These are phyloP conservation scores for Agrotis segetum DNA, from an alignment of 2,888 invertebrate genomes.

Conservation along the genomic window DNA sequence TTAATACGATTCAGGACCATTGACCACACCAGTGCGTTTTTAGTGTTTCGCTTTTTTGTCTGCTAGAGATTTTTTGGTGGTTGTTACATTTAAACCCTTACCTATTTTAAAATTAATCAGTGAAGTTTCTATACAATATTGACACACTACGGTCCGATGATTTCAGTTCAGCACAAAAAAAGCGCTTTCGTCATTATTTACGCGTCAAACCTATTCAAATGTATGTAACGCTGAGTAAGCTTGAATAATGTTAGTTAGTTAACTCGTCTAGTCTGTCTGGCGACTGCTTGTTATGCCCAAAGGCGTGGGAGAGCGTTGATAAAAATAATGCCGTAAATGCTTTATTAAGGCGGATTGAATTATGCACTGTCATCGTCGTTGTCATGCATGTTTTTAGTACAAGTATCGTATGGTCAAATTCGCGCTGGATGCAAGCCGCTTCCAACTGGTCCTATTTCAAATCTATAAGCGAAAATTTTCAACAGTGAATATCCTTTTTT, in stretches of 20 bases:
- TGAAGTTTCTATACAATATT: background rate
- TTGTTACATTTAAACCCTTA: too few species aligned
- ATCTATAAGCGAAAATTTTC: too few species aligned
- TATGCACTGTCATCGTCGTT: constrained; percentile 4
- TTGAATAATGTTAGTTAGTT: constrained; percentile 5
- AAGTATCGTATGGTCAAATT: background rate
- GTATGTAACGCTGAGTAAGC: constrained; percentile 17
- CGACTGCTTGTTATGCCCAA: background rate
- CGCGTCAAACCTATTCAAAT: background rate
- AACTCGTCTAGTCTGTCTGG: constrained; percentile 33
- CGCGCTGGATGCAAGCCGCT: too few species aligned
- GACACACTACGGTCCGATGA: background rate
- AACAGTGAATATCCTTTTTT: too few species aligned
- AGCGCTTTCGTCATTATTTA: background rate
- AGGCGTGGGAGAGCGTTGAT: constrained; percentile 17
- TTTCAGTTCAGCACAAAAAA: constrained; percentile 6
- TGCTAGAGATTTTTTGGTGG: too few species aligned
- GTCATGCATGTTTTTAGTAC: background rate
- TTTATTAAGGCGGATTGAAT: background rate
- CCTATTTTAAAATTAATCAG: background rate
- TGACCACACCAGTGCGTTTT: too few species aligned
- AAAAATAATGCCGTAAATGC: constrained; percentile 9
- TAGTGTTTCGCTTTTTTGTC: too few species aligned
- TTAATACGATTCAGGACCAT: too few species aligned
- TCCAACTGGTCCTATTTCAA: too few species aligned